Evolutionary conservation across 2,888 invertebrate genomes (phyloP).

Genomic region (Stenichneumon culpator): DNA sequence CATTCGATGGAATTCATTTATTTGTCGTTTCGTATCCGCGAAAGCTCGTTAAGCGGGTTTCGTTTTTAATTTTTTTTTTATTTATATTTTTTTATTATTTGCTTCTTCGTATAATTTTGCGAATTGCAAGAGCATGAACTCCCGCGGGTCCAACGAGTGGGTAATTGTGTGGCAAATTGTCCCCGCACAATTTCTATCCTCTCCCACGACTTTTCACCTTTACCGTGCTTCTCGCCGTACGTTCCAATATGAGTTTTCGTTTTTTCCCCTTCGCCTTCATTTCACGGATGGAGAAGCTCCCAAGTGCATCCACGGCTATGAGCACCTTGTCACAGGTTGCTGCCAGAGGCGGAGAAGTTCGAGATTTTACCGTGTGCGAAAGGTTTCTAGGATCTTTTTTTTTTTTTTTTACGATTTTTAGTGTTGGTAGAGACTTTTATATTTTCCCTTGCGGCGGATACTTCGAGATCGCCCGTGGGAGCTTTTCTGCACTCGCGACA

Average conservation of each 20-base stretch:
- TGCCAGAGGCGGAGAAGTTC: constrained; percentile 35
- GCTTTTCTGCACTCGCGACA: constrained; percentile 28
- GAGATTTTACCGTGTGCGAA: constrained; percentile 18
- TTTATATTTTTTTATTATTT: background rate
- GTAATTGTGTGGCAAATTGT: constrained; percentile 62
- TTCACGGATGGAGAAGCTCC: constrained; percentile 58
- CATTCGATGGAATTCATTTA: constrained; percentile 9
- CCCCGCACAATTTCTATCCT: constrained; percentile 42
- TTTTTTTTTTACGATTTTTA: constrained; percentile 11
- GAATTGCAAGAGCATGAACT: constrained; percentile 2
- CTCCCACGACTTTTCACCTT: constrained; percentile 41
- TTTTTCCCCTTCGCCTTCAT: constrained; percentile 48
- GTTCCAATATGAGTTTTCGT: constrained; percentile 36
- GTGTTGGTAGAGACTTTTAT: background rate
- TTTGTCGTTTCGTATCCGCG: background rate
- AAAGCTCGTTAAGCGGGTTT: too few species aligned
- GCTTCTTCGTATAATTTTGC: background rate
- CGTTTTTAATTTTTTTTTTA: background rate
- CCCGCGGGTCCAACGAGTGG: constrained; percentile 32
- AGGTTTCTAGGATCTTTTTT: background rate
- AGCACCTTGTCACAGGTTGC: constrained; percentile 22
- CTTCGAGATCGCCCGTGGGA: background rate
- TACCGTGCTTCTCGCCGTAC: constrained; percentile 21
- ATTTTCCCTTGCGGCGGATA: constrained; percentile 14
- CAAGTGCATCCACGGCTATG: constrained; percentile 10